Evolutionary conservation across 2,797 vertebrate species (phyloP).

Genomic region (Fratercula arctica): DNA sequence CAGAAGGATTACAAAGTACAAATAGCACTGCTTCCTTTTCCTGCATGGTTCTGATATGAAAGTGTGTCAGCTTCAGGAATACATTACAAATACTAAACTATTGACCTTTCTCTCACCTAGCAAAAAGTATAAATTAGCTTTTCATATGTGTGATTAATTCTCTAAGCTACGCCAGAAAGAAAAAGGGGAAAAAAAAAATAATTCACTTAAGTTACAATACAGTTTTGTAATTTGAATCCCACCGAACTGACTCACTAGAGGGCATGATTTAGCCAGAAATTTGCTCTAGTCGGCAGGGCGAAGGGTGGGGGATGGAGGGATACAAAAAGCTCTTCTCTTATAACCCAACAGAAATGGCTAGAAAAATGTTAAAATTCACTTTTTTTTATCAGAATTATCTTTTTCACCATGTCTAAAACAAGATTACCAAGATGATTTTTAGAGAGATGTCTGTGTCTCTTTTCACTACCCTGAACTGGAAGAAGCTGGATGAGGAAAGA

Average conservation of each 20-base stretch:
- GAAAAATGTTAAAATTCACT: conserved; percentile 28
- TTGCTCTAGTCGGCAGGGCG: background rate
- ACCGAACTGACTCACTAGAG: conserved; percentile 56
- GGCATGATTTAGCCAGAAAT: conserved; percentile 75
- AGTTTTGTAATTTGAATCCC: background rate
- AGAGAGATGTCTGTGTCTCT: background rate
- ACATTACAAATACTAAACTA: background rate
- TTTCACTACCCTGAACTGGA: background rate
- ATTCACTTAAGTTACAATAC: accelerated
- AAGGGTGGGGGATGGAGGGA: background rate
- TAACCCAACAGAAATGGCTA: conserved; percentile 31
- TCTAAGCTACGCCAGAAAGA: background rate
- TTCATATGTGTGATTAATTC: background rate
- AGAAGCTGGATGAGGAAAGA: background rate
- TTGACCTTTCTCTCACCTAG: background rate
- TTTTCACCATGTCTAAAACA: conserved; percentile 54
- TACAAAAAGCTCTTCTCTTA: background rate
- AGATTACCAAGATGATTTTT: background rate
- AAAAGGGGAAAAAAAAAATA: background rate
- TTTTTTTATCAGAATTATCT: conserved; percentile 18
- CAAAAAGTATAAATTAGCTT: background rate
- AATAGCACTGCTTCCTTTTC: background rate
- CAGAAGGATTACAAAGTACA: background rate
- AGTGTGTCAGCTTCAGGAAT: background rate
- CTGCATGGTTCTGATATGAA: accelerated